Evolutionary conservation across 37 sponge, comb jelly and placozoan species (phyloP).

Genomic region (Amphimedon queenslandica): DNA sequence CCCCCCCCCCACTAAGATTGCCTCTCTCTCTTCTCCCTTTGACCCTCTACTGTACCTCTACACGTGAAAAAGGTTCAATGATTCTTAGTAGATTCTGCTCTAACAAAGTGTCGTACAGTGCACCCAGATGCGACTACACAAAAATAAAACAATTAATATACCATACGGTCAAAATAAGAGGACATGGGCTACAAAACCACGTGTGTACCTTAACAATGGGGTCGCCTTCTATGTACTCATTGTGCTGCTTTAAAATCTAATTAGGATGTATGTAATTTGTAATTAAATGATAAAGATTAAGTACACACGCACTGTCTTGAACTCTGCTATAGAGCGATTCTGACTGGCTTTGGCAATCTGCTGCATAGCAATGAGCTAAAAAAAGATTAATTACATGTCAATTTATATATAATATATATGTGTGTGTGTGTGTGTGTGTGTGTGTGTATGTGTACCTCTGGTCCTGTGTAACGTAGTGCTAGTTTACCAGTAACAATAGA

Average conservation of each 20-base stretch:
- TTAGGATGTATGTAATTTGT: not conserved
- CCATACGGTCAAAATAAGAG: too few species aligned
- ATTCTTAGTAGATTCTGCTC: constrained; percentile 93
- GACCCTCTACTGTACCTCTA: constrained; percentile 77
- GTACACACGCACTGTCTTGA: constrained; percentile 56
- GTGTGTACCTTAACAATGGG: constrained; percentile 58
- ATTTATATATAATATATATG: too few species aligned
- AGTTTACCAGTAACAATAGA: constrained; percentile 85
- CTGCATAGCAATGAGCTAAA: constrained; percentile 85
- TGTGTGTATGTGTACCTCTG: constrained; percentile 30
- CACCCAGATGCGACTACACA: constrained; percentile 82
- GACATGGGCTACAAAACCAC: not conserved
- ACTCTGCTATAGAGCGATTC: constrained; percentile 82
- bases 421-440: not conserved
- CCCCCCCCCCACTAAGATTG: not conserved
- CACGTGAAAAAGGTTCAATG: constrained; percentile 94
- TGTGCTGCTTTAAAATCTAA: constrained; percentile 50
- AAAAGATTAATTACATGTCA: too few species aligned
- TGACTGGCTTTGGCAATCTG: constrained; percentile 87
- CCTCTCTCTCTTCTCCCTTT: not conserved
- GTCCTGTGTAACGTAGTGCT: constrained; percentile 75
- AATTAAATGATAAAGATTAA: not conserved
- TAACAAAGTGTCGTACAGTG: constrained; percentile 85
- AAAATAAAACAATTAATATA: too few species aligned
- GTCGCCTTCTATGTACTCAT: constrained; percentile 56